These are phyloP conservation scores for Bungarus multicinctus DNA, from an alignment of 2,113 vertebrate genomes.

Conservation along the genomic window DNA sequence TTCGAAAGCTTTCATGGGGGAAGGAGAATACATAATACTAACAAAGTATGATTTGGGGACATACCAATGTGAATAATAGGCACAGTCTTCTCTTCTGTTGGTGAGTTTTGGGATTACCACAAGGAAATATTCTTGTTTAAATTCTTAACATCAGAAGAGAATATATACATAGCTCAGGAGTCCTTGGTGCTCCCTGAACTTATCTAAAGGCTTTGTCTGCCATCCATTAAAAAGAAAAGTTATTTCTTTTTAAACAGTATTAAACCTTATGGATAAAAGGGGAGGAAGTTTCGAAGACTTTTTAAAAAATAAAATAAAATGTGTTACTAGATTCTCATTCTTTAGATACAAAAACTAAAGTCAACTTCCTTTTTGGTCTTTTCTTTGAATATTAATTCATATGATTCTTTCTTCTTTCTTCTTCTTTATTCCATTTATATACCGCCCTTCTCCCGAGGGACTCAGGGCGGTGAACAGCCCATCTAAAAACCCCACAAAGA, in stretches of 20 bases:
- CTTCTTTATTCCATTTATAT: too few species aligned
- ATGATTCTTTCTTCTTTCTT: too few species aligned
- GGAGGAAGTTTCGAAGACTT: slow-evolving; percentile 26
- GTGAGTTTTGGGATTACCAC: background rate
- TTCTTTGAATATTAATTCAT: slow-evolving; percentile 19
- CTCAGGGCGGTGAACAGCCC: too few species aligned
- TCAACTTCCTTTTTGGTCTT: slow-evolving; percentile 34
- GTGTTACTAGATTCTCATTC: slow-evolving; percentile 40
- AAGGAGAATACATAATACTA: background rate
- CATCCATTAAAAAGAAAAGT: too few species aligned
- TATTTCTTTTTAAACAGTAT: slow-evolving; percentile 32
- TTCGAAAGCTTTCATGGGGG: background rate
- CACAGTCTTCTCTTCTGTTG: background rate
- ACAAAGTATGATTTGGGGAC: background rate
- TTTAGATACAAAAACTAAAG: slow-evolving; percentile 29
- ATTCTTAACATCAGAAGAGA: background rate
- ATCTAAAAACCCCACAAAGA: too few species aligned
- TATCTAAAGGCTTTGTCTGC: slow-evolving; percentile 20
- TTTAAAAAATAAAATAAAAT: slow-evolving; percentile 47
- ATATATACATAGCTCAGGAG: too few species aligned
- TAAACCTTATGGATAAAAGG: slow-evolving; percentile 33
- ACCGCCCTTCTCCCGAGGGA: too few species aligned
- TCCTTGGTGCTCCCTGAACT: background rate
- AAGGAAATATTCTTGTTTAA: slow-evolving; percentile 17
- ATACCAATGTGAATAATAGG: background rate